Evolutionary conservation across 2,113 vertebrate species (phyloP).

Genomic region (Felis chaus): DNA sequence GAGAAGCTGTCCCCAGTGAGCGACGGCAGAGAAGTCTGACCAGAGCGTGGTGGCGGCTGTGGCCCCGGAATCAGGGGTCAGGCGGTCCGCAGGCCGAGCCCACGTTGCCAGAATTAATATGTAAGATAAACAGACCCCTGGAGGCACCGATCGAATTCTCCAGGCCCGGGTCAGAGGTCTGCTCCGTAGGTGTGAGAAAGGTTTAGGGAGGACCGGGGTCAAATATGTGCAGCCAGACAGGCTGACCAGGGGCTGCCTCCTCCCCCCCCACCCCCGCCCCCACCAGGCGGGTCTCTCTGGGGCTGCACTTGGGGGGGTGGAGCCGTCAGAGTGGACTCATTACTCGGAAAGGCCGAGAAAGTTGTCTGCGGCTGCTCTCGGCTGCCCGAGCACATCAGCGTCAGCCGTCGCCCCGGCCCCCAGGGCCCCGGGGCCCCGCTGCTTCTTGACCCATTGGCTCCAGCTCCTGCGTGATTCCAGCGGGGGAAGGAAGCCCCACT

Average conservation of each 20-base stretch:
- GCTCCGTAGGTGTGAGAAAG: conserved; percentile 84
- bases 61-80: conserved; percentile 60
- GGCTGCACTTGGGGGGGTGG: conserved; percentile 80
- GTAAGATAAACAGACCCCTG: conserved; percentile 81
- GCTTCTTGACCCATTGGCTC: background rate
- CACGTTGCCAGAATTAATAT: conserved; percentile 74
- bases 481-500: background rate
- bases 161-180: conserved; percentile 73
- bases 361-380: conserved; percentile 82
- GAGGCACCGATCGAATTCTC: conserved; percentile 67
- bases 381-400: conserved; percentile 87
- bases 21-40: background rate
- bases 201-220: conserved; percentile 79
- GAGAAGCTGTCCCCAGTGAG: background rate
- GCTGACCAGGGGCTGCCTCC: background rate
- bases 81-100: conserved; percentile 69
- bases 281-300: conserved; percentile 74
- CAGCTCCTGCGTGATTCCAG: background rate
- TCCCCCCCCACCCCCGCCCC: background rate
- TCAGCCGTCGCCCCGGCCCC: conserved; percentile 81
- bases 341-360: conserved; percentile 85
- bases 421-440: background rate
- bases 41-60: background rate
- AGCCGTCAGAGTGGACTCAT: conserved; percentile 80
- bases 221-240: conserved; percentile 74